Evolutionary conservation across 1,140 invertebrate genomes (phyloP).

Genomic region (Paraescarpia echinospica): DNA sequence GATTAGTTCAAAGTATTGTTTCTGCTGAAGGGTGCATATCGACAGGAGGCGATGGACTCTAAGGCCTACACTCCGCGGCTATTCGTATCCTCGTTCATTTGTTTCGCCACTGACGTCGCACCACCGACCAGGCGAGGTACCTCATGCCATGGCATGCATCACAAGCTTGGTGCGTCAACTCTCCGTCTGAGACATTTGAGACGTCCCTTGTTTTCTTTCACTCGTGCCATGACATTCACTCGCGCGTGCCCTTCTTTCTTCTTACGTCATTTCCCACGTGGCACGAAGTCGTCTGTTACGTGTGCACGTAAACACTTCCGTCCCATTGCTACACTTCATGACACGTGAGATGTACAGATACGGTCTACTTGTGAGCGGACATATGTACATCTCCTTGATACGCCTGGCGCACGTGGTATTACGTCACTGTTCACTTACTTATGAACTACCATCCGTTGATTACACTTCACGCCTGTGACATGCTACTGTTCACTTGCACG

Average conservation of each 20-base stretch:
- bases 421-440: neutral
- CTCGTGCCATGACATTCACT: neutral
- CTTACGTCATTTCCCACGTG: neutral
- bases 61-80: neutral
- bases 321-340: neutral
- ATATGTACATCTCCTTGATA: neutral
- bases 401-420: neutral
- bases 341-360: neutral
- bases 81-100: neutral
- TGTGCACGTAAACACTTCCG: neutral
- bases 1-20: neutral
- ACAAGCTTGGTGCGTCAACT: neutral
- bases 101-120: neutral
- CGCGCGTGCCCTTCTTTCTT: neutral
- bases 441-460: neutral
- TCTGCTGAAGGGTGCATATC: neutral
- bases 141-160: neutral
- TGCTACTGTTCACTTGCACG: constrained; percentile 50
- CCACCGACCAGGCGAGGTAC: neutral
- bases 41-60: neutral
- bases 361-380: neutral
- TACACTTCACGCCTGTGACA: neutral
- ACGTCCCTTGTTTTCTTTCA: neutral
- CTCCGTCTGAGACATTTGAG: neutral
- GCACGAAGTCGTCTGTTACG: neutral